Percentiles rank a stretch among this genome's conserved stretches.
Conservation (phyloP, 2,113 vertebrate genomes). For the Chaetodon trifascialis region DNA sequence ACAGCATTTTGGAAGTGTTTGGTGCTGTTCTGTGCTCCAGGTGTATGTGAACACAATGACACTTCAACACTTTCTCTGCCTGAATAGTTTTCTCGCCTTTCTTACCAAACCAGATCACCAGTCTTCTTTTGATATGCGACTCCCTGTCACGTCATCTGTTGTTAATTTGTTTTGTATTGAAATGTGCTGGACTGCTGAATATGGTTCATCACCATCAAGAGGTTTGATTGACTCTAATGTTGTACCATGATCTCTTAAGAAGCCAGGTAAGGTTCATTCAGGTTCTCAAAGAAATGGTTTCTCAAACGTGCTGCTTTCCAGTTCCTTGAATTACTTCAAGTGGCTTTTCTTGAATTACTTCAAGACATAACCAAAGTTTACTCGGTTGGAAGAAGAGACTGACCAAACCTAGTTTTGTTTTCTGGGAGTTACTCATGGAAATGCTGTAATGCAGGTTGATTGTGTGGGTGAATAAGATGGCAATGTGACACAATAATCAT, state of each 20-base stretch:
- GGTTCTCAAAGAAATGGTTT: conserved; percentile 58
- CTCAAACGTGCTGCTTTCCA: conserved; percentile 72
- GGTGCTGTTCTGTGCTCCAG: conserved; percentile 66
- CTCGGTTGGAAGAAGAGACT: conserved; percentile 64
- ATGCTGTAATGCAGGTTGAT: conserved; percentile 36
- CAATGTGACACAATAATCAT: conserved; percentile 1
- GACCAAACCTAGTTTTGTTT: conserved; percentile 63
- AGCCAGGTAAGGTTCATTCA: conserved; percentile 65
- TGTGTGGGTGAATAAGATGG: conserved; percentile 18
- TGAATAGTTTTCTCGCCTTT: conserved; percentile 56
- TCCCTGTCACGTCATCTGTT: neutral
- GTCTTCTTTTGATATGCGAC: conserved; percentile 56
- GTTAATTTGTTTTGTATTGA: conserved; percentile 33
- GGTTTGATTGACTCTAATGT: conserved; percentile 45
- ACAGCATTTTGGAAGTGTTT: conserved; percentile 42
- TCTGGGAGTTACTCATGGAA: conserved; percentile 21
- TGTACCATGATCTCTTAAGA: conserved; percentile 39
- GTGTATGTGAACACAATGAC: conserved; percentile 50
- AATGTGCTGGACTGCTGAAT: conserved; percentile 44
- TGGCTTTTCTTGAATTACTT: conserved; percentile 72
- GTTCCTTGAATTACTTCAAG: conserved; percentile 70
- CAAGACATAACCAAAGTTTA: conserved; percentile 81
- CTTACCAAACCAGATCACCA: conserved; percentile 53
- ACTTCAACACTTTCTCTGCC: conserved; percentile 60
- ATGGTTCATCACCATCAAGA: conserved; percentile 39